Evolutionary conservation across 2,888 invertebrate genomes (phyloP).

Genomic region (Melieria crassipennis): DNA sequence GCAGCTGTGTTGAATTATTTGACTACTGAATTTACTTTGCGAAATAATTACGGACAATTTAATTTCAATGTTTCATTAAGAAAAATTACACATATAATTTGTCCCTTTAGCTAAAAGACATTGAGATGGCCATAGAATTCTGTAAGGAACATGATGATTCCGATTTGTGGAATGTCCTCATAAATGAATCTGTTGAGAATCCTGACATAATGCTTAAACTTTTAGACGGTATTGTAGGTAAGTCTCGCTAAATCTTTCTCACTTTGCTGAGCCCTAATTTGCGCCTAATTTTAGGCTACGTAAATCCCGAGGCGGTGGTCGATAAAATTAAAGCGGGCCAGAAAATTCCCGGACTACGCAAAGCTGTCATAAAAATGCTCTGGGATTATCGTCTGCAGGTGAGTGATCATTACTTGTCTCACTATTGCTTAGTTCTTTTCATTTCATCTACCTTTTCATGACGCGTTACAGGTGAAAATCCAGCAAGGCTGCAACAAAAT

Average conservation of each 20-base stretch:
- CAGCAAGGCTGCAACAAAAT: constrained; percentile 92
- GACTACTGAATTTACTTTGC: too few species aligned
- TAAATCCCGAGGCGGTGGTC: constrained; percentile 89
- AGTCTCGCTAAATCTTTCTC: constrained; percentile 22
- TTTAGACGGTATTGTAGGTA: constrained; percentile 70
- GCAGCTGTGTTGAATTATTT: background rate
- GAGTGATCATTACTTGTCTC: constrained; percentile 26
- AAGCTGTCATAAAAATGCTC: constrained; percentile 93
- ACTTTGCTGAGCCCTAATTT: background rate
- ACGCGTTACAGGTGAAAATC: constrained; percentile 74
- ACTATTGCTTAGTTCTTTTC: background rate
- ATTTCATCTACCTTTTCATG: background rate
- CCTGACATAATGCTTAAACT: constrained; percentile 76
- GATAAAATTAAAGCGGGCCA: constrained; percentile 84
- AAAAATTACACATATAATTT: background rate
- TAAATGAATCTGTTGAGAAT: constrained; percentile 85
- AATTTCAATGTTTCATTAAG: too few species aligned
- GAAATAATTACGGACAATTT: too few species aligned
- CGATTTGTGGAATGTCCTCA: constrained; percentile 92
- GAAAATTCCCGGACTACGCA: constrained; percentile 88
- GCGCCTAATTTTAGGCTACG: constrained; percentile 69
- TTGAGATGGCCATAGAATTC: constrained; percentile 93
- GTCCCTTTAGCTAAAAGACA: constrained; percentile 76
- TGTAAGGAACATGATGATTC: constrained; percentile 95
- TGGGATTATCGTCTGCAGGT: constrained; percentile 93